A percentile compares a stretch with the other conserved stretches of the same genome.
These are phyloP conservation scores for Scytalopus superciliaris DNA, from an alignment of 2,113 vertebrate species.

Conservation along the genomic window DNA sequence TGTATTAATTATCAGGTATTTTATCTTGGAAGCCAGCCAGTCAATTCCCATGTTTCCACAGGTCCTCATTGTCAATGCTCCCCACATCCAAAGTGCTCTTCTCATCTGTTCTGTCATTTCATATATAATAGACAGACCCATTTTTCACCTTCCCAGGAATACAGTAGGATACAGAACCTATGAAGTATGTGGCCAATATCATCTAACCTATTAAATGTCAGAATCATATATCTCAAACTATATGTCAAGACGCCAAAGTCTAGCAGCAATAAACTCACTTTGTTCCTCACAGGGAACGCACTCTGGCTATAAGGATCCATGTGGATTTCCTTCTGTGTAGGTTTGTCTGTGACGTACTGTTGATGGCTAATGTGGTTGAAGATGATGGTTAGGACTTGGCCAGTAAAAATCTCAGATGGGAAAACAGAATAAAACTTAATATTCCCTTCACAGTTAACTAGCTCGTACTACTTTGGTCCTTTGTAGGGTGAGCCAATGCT, in stretches of 20 bases:
- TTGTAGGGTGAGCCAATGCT: not conserved
- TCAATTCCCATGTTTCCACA: slow-evolving; percentile 1
- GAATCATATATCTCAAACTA: slow-evolving; percentile 70
- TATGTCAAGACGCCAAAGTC: slow-evolving; percentile 61
- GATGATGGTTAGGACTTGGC: not conserved
- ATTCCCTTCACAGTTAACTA: not conserved
- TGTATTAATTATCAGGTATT: slow-evolving; percentile 43
- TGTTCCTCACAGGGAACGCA: not conserved
- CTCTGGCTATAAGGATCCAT: not conserved
- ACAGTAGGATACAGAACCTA: slow-evolving; percentile 61
- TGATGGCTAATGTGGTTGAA: not conserved
- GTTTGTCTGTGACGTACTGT: slow-evolving; percentile 3
- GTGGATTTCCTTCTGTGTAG: not conserved
- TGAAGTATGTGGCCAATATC: slow-evolving; percentile 71
- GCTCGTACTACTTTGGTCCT: not conserved
- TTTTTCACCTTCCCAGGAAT: slow-evolving; percentile 72
- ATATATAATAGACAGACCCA: slow-evolving; percentile 40
- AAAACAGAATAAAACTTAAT: not conserved
- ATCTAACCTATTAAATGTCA: slow-evolving; percentile 80
- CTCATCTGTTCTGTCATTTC: slow-evolving; percentile 68
- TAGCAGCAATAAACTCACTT: slow-evolving; percentile 56
- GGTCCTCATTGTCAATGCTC: slow-evolving; percentile 14
- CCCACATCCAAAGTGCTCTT: slow-evolving; percentile 51
- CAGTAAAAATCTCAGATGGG: not conserved
- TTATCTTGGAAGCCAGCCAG: slow-evolving; percentile 9